Base-by-base conservation (phyloP, 2,113 vertebrate species). In the Lophius piscatorius region DNA sequence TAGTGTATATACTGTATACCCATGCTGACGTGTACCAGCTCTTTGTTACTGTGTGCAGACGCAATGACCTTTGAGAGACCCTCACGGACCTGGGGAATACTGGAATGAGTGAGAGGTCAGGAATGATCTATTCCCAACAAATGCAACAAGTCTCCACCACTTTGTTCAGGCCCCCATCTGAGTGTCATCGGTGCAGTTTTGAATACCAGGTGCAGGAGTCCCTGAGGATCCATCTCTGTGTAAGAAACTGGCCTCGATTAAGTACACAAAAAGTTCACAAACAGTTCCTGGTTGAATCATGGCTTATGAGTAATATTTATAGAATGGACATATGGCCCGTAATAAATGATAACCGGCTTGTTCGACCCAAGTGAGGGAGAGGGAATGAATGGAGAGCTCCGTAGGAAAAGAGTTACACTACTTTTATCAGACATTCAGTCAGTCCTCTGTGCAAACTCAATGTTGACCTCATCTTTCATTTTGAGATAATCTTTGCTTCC, bases 11-110 rank as follows among this genome's bases (percentile, higher is more conserved):
- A 77, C 72, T 76, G 74, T 66, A 77, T 72, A 89, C 87, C 35
- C 58, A 58, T 62, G 79, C 62, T 80, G 88, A 91, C 87, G n/a
- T n/a, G 77, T 83, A 87, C 81, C 86, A 89, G 88, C 85, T 88
- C 74, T 34, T 63, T 12, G 76, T 87, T 88, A 88, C 31, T 8
- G 67, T 1, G 9, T 40, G 24, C 58, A 21, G 38, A 50, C 47
- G 40, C 52, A 4, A 21, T 21, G 39, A 78, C 75, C 83, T 67
- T 42, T 50, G 20, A n/a, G 54, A 61, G 81, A 86, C 80, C 82
- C 35, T 0, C 13, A 22, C 34, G 34, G 68, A 62, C 72, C 79
- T 16, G 48, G 63, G 74, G 74, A 63, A 59, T 29, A 63, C 59
- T 9, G 26, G 62, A 50, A n/a, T n/a, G n/a, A n/a, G n/a, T n/a